Conservation (phyloP, 2,888 invertebrate species). For the Pollenia angustigena region DNA sequence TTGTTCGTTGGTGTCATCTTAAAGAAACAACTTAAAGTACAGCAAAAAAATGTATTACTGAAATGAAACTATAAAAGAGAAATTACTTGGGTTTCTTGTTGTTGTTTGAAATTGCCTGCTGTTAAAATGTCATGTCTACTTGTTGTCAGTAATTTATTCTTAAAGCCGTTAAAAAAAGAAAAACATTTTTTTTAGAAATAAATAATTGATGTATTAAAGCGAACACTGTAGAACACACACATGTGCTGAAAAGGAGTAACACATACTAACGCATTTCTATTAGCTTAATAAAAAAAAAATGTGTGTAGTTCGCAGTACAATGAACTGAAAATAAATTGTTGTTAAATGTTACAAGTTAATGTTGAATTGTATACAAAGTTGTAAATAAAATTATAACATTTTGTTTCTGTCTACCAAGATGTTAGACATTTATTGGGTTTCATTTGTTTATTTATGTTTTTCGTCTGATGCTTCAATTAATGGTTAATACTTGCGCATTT, state of each 20-base stretch:
- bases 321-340: constrained; percentile 36
- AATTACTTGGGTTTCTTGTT: background rate
- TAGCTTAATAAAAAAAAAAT: background rate
- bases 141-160: background rate
- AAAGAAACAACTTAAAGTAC: constrained; percentile 2
- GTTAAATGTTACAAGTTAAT: constrained; percentile 4
- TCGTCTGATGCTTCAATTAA: background rate
- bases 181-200: constrained; percentile 29
- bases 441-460: constrained; percentile 23
- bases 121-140: constrained; percentile 36
- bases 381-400: constrained; percentile 33
- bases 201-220: constrained; percentile 23
- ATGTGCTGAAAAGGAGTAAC: background rate
- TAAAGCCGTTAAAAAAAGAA: constrained; percentile 12
- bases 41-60: background rate
- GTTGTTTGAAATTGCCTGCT: constrained; percentile 4
- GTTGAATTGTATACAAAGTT: constrained; percentile 22
- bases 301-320: constrained; percentile 30
- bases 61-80: background rate
- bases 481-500: no score
- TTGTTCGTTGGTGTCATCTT: constrained; percentile 20
- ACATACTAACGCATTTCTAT: background rate
- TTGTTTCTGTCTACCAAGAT: constrained; percentile 14
- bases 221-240: background rate
- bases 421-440: constrained; percentile 38